Conservation (phyloP, 2,888 invertebrate species). For the Papilio protenor region DNA sequence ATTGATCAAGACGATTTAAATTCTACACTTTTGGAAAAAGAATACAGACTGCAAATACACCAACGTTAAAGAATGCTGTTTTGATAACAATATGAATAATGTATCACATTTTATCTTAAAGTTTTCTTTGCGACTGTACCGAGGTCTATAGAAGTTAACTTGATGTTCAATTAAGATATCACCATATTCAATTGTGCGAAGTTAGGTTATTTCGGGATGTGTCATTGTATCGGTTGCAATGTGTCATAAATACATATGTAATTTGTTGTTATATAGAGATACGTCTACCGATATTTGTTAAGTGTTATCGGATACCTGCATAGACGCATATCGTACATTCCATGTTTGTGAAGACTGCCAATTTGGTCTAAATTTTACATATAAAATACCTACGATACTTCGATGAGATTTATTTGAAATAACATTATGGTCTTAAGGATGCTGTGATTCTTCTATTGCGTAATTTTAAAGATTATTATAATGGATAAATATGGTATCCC, state of each 20-base stretch:
- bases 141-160: not conserved
- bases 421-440: slow-evolving; percentile 83
- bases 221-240: slow-evolving; percentile 70
- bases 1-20: not conserved
- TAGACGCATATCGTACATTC: slow-evolving; percentile 85
- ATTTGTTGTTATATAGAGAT: slow-evolving; percentile 80
- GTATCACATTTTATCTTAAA: not conserved
- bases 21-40: not conserved
- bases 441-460: slow-evolving; percentile 85
- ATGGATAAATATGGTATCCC: slow-evolving; percentile 68
- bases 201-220: slow-evolving; percentile 49
- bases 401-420: slow-evolving; percentile 81
- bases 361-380: slow-evolving; percentile 85
- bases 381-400: slow-evolving; percentile 80
- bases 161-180: not conserved
- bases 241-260: slow-evolving; percentile 67
- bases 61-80: not conserved
- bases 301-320: slow-evolving; percentile 83
- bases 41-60: not conserved
- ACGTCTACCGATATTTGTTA: slow-evolving; percentile 78
- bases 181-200: slow-evolving; percentile 26
- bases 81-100: not conserved
- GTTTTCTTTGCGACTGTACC: not conserved
- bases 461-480: slow-evolving; percentile 74
- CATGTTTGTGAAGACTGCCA: slow-evolving; percentile 84